These are phyloP conservation scores for Tadarida brasiliensis DNA, from an alignment of 2,797 vertebrate genomes.

Conservation along the genomic window DNA sequence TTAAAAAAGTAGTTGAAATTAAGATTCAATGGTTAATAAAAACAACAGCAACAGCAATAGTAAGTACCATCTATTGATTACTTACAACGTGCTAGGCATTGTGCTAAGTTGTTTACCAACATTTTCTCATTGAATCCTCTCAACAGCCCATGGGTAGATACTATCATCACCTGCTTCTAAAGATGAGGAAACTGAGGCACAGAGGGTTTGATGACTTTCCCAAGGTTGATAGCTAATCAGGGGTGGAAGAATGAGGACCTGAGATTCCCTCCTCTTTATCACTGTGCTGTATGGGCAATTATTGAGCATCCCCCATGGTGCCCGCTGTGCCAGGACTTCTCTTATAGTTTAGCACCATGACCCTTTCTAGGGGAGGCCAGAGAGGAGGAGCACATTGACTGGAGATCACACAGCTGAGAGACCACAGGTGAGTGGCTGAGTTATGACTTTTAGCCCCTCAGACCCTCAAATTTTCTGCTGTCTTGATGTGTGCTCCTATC, in stretches of 20 bases:
- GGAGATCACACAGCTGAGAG: too few species aligned
- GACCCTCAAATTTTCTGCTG: not conserved
- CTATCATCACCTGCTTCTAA: not conserved
- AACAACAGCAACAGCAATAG: not conserved
- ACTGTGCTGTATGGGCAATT: not conserved
- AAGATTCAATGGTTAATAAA: not conserved
- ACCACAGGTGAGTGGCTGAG: not conserved
- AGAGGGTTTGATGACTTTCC: not conserved
- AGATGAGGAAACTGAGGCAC: not conserved
- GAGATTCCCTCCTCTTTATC: not conserved
- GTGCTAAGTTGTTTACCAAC: not conserved
- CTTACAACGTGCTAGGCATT: not conserved
- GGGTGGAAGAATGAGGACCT: not conserved
- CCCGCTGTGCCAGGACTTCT: not conserved
- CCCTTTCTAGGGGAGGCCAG: not conserved
- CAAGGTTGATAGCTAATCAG: not conserved
- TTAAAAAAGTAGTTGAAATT: not conserved
- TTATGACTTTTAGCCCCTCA: not conserved
- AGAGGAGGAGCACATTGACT: not conserved
- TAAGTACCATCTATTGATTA: not conserved
- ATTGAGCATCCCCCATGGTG: not conserved
- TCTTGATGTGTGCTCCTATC: not conserved
- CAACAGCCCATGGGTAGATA: not conserved
- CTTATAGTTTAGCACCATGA: not conserved
- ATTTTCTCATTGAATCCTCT: not conserved